phyloP scores from a whole-genome alignment of 2,113 vertebrate species.

The Myanophis thanlyinensis region DNA sequence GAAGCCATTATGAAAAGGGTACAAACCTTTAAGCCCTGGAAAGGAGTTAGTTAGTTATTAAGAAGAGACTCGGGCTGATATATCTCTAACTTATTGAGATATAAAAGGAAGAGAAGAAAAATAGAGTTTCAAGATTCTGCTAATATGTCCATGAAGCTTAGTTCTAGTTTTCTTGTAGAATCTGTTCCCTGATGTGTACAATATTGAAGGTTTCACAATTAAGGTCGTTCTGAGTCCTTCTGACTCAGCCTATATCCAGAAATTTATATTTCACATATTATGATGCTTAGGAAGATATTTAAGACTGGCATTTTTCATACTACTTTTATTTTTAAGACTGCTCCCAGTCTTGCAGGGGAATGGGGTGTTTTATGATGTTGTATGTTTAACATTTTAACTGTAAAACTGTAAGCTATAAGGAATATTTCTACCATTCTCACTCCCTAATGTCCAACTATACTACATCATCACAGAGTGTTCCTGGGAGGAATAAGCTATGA shows the following conservation, averaged over 20 bases:
- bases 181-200: background rate
- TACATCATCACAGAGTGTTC: background rate
- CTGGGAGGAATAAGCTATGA: background rate
- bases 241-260: background rate
- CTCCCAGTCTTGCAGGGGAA: background rate
- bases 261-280: background rate
- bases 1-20: background rate
- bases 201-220: background rate
- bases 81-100: background rate
- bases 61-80: background rate
- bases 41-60: background rate
- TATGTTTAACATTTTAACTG: background rate
- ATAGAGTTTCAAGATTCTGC: background rate
- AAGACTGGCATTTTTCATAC: background rate
- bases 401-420: background rate
- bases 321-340: background rate
- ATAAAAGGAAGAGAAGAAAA: background rate
- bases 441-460: background rate
- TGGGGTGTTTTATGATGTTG: background rate
- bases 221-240: background rate
- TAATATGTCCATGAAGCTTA: background rate
- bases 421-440: background rate
- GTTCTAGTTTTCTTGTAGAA: background rate
- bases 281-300: background rate
- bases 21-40: background rate